Percentiles rank a stretch among this genome's conserved stretches.
These are phyloP conservation scores for Saccopteryx leptura DNA, from an alignment of 2,113 vertebrate species.

Conservation along the genomic window DNA sequence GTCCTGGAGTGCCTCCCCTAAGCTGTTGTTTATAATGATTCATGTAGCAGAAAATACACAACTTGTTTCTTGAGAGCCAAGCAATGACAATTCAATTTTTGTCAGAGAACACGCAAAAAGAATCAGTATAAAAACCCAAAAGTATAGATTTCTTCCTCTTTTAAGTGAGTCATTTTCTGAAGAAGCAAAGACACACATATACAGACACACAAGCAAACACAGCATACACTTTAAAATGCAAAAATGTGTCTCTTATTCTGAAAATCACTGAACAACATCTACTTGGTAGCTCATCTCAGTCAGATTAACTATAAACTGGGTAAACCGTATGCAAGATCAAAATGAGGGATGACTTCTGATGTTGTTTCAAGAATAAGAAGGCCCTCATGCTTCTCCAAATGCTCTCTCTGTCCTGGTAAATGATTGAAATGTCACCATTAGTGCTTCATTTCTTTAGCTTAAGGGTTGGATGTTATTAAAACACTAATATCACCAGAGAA, in stretches of 20 bases:
- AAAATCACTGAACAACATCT: background rate
- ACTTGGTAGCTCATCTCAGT: background rate
- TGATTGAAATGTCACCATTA: background rate
- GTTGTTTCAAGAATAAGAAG: background rate
- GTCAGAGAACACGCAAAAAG: background rate
- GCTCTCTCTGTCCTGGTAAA: background rate
- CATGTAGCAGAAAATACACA: conserved; percentile 70
- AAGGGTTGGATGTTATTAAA: background rate
- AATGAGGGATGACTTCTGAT: background rate
- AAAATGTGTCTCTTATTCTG: background rate
- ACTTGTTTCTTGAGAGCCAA: conserved; percentile 61
- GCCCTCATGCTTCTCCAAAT: background rate
- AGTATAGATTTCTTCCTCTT: background rate
- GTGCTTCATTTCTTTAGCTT: background rate
- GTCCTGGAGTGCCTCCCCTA: conserved; percentile 67
- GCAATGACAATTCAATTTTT: conserved; percentile 31
- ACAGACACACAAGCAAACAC: background rate
- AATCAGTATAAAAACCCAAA: background rate
- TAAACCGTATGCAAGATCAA: background rate
- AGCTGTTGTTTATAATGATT: conserved; percentile 67
- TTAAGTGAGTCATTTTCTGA: background rate
- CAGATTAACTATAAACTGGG: background rate
- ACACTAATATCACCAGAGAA: background rate
- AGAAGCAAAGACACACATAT: background rate
- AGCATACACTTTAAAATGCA: background rate